A percentile compares a stretch with the other conserved stretches of the same genome.
phyloP scores from a whole-genome alignment of 1,140 invertebrate genomes.

The Bombus superbus region DNA sequence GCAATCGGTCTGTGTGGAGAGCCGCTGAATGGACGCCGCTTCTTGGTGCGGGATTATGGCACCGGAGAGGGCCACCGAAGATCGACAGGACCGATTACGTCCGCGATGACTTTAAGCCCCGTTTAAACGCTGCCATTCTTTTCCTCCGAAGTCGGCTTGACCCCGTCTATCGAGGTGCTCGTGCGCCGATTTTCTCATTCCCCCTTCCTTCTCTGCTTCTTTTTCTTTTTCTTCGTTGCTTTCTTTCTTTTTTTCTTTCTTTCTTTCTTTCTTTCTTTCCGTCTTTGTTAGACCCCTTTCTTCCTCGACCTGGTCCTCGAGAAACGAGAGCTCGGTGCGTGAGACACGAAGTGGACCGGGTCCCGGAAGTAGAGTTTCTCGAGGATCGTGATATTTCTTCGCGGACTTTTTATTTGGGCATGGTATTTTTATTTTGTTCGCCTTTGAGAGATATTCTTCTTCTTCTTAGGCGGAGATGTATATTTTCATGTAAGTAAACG shows the following conservation, averaged over 20 bases:
- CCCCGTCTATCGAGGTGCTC: conserved; percentile 38
- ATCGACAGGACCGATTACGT: conserved; percentile 71
- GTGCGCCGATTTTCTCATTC: conserved; percentile 50
- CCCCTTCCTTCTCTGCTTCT: neutral
- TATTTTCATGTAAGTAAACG: no score
- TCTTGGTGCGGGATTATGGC: conserved; percentile 53
- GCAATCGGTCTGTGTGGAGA: conserved; percentile 25
- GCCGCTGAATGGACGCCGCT: conserved; percentile 42
- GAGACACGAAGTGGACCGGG: neutral
- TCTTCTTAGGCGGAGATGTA: neutral
- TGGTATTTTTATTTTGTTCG: neutral
- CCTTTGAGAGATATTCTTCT: no score
- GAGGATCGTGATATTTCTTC: neutral
- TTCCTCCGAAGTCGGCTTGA: conserved; percentile 44
- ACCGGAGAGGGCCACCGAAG: conserved; percentile 53
- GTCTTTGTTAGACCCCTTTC: neutral
- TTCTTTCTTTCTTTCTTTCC: neutral
- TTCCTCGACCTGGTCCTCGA: neutral
- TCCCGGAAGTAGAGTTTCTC: neutral
- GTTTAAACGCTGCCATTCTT: conserved; percentile 68
- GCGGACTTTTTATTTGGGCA: no score
- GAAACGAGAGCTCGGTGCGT: neutral
- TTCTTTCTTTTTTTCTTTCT: neutral
- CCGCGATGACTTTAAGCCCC: conserved; percentile 68
- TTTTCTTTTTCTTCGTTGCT: neutral